A percentile compares a stretch with the other conserved stretches of the same genome.
phyloP scores from a whole-genome alignment of 1,140 invertebrate species.

The Cyrtorhinus lividipennis region DNA sequence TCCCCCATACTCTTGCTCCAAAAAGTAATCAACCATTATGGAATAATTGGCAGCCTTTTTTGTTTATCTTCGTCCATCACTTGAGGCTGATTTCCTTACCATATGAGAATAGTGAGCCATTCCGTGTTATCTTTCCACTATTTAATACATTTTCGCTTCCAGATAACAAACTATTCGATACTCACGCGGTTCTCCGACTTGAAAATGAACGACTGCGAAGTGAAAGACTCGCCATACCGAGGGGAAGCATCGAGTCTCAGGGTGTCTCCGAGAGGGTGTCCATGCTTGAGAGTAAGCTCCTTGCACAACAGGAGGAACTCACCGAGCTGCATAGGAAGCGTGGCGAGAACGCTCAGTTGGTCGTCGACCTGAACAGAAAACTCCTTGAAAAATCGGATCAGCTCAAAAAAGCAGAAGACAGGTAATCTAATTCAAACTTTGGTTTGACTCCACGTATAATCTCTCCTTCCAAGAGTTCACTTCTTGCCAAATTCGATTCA shows the following conservation, averaged over 20 bases:
- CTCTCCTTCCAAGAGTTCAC: too few species aligned
- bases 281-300: conserved; percentile 67
- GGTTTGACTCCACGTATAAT: too few species aligned
- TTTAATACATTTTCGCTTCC: too few species aligned
- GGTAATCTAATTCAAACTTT: too few species aligned
- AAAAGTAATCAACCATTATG: too few species aligned
- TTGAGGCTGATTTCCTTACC: too few species aligned
- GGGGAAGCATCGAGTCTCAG: conserved; percentile 28
- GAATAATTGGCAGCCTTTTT: too few species aligned
- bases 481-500: too few species aligned
- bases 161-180: conserved; percentile 81
- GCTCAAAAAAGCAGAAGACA: conserved; percentile 52
- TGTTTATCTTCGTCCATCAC: too few species aligned
- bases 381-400: conserved; percentile 61
- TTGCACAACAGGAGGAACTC: conserved; percentile 79
- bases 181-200: conserved; percentile 53
- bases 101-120: too few species aligned
- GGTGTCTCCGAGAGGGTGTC: conserved; percentile 34
- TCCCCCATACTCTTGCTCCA: too few species aligned
- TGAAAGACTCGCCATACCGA: conserved; percentile 31
- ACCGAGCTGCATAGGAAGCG: conserved; percentile 74
- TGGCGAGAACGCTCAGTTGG: conserved; percentile 84
- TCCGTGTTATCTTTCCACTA: too few species aligned
- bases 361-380: conserved; percentile 75
- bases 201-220: conserved; percentile 70